phyloP scores from a whole-genome alignment of 2,113 vertebrate genomes.

The Platycercus adscitus region DNA sequence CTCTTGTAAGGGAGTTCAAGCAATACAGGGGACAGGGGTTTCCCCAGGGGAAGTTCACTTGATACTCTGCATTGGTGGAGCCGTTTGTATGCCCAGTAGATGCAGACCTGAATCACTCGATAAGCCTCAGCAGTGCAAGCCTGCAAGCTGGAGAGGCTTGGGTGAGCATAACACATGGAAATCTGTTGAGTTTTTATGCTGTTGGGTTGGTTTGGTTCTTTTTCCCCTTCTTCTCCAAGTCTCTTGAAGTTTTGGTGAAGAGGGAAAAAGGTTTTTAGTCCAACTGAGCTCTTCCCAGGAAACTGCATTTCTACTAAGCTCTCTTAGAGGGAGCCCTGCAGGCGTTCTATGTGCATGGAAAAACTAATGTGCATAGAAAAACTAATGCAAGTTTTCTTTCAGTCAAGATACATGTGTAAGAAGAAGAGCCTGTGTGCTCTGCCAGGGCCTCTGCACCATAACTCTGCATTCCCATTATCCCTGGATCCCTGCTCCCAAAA shows the following conservation, averaged over 20 bases:
- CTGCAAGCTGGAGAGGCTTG: background rate
- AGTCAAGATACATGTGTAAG: background rate
- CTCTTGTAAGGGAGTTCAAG: fast-evolving
- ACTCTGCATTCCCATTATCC: background rate
- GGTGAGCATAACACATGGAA: background rate
- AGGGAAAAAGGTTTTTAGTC: background rate
- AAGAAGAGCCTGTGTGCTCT: background rate
- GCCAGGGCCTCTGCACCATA: background rate
- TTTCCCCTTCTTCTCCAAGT: background rate
- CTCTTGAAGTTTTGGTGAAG: background rate
- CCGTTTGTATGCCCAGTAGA: background rate
- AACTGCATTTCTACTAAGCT: background rate
- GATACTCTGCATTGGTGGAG: background rate
- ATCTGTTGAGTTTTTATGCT: background rate
- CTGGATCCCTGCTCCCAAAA: background rate
- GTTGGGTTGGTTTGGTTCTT: background rate
- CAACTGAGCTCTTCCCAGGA: background rate
- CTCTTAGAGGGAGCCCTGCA: background rate
- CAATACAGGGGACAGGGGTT: fast-evolving
- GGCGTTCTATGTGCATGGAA: background rate
- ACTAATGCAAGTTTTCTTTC: background rate
- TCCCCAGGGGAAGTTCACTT: background rate
- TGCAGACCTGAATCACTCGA: background rate
- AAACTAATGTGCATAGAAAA: background rate
- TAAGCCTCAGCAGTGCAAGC: fast-evolving